Base-by-base conservation (phyloP, 2,113 vertebrate species). In the Mola mola region DNA sequence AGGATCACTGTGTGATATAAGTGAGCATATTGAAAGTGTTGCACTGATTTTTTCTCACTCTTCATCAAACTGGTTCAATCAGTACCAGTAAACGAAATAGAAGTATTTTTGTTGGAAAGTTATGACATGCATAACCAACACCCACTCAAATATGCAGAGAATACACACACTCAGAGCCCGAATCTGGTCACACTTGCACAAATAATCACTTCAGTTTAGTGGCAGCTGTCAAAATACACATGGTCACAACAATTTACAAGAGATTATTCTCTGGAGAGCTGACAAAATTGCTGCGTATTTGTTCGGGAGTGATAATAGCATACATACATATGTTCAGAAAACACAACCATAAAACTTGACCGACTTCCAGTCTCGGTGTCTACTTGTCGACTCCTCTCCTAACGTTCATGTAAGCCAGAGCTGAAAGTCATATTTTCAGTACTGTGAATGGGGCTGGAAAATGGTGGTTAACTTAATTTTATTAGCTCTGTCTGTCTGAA, bases 401-500 rank as follows among this genome's bases (percentile, higher is more conserved):
- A n/a, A n/a, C n/a, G n/a, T n/a, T n/a, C n/a, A n/a, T n/a, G 34
- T 13, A 3, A 33, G 17, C 19, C 41, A 43, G 12, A 61, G 21
- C 28, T 64, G 5, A 25, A 38, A 29, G 40, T 10, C 8, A 5
- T 64, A 21, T 60, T 73, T 75, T 56, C 20, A 29, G 21, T 55
- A 49, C 20, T 15, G 33, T 19, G 11, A 15, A 56, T 17, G 37
- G 20, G 42, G 51, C 25, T 59, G 15, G 36, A 42, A 50, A 55
- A 42, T 50, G 8, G 13, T 17, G 48, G 25, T 42, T 19, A 16
- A 56, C 58, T 59, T 40, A 37, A 34, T 83, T 87, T 88, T 85
- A 90, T 90, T 72, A 59, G 79, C 33, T 84, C 79, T 86, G 78
- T 86, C 83, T 87, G 88, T 85, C 88, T 88, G 85, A 85, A 79